A percentile compares a stretch with the other conserved stretches of the same genome.
Evolutionary conservation across 2,113 vertebrate genomes (phyloP).

Genomic region (Gasterosteus aculeatus): DNA sequence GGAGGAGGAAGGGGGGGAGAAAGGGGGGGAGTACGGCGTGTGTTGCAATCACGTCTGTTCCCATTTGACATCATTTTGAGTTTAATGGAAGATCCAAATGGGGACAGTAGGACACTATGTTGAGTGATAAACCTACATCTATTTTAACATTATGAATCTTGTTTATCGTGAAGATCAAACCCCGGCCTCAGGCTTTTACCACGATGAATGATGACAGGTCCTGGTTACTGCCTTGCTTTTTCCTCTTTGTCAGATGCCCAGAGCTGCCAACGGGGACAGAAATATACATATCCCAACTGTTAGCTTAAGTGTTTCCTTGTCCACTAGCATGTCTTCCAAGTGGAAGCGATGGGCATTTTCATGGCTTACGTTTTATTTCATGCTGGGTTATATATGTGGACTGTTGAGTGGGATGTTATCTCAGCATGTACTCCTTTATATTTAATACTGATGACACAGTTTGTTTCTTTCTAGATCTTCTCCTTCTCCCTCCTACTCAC

Average conservation of each 20-base stretch:
- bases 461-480: constrained; percentile 55
- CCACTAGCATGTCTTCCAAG: not conserved
- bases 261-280: not conserved
- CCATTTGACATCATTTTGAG: constrained; percentile 23
- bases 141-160: not conserved
- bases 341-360: not conserved
- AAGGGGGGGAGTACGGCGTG: constrained; percentile 12
- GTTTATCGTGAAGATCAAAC: constrained; percentile 11
- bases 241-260: constrained; percentile 25
- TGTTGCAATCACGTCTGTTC: constrained; percentile 48
- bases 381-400: not conserved
- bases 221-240: constrained; percentile 10
- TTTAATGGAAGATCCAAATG: not conserved
- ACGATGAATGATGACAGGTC: constrained; percentile 19
- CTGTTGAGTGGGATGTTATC: constrained; percentile 34
- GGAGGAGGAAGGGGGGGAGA: not conserved
- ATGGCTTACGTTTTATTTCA: not conserved
- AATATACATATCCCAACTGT: constrained; percentile 6
- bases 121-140: not conserved
- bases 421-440: constrained; percentile 38
- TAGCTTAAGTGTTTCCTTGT: not conserved
- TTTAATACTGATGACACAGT: constrained; percentile 61
- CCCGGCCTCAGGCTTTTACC: not conserved
- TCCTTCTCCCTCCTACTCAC: constrained; percentile 65
- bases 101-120: not conserved